Evolutionary conservation across 2,113 vertebrate species (phyloP).

Genomic region (Himantopus leucocephalus): DNA sequence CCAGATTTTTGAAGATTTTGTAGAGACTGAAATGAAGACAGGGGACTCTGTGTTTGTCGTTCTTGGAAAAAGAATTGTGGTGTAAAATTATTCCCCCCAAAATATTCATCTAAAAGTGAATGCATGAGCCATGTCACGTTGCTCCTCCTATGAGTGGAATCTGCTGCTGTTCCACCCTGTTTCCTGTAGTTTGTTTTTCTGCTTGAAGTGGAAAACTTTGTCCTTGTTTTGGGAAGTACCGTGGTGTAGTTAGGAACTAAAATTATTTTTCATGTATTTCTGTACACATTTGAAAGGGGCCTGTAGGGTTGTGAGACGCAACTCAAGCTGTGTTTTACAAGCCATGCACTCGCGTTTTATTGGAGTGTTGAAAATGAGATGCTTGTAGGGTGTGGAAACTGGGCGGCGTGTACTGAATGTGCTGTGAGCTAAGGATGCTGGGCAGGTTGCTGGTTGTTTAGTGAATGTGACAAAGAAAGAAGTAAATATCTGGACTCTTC

Average conservation of each 20-base stretch:
- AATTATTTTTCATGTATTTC: not conserved
- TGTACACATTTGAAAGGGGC: not conserved
- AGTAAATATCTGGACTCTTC: not conserved
- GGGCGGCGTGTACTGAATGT: rapidly evolving
- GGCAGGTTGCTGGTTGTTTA: not conserved
- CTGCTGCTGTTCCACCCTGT: slow-evolving; percentile 28
- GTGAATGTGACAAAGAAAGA: not conserved
- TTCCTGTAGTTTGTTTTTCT: slow-evolving; percentile 60
- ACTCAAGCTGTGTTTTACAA: not conserved
- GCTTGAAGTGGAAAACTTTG: slow-evolving; percentile 33
- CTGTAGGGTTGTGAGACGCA: not conserved
- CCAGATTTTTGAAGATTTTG: not conserved
- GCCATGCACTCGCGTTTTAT: rapidly evolving
- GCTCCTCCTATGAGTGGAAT: slow-evolving; percentile 19
- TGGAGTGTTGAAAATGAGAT: not conserved
- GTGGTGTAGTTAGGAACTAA: not conserved
- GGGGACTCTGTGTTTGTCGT: not conserved
- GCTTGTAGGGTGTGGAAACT: not conserved
- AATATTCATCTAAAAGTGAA: not conserved
- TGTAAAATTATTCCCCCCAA: not conserved
- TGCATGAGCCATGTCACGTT: not conserved
- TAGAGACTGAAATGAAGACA: not conserved
- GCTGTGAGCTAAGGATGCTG: not conserved
- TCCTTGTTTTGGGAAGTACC: slow-evolving; percentile 32
- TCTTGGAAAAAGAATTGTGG: not conserved